Conservation (phyloP, 1,140 invertebrate genomes). For the Pararge aegeria region DNA sequence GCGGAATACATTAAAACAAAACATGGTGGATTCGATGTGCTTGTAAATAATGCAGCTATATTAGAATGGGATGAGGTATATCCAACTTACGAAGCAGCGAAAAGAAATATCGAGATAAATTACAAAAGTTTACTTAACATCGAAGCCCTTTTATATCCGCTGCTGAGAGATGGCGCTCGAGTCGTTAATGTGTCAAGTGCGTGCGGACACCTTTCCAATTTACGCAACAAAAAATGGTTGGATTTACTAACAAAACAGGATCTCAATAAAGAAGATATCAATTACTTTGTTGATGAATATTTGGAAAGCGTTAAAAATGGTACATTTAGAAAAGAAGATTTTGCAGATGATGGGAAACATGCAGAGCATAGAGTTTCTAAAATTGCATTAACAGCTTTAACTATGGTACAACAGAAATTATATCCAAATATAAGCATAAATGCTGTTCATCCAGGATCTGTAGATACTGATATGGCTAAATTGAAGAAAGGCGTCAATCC, state of each 20-base stretch:
- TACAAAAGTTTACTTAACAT: constrained; percentile 83
- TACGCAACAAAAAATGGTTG: constrained; percentile 79
- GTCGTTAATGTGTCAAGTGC: constrained; percentile 89
- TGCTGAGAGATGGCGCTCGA: constrained; percentile 84
- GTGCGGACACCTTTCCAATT: constrained; percentile 81
- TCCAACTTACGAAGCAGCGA: constrained; percentile 85
- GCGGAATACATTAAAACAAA: constrained; percentile 81
- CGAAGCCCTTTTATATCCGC: constrained; percentile 85
- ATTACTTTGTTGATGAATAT: constrained; percentile 84
- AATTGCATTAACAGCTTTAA: constrained; percentile 83
- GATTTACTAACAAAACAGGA: constrained; percentile 41
- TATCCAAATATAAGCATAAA: constrained; percentile 68
- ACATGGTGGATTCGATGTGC: constrained; percentile 88
- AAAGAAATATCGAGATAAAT: constrained; percentile 85
- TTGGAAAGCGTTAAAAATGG: constrained; percentile 78
- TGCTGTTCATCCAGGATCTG: constrained; percentile 57
- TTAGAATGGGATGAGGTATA: constrained; percentile 83
- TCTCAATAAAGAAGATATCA: constrained; percentile 81
- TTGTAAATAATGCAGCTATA: constrained; percentile 93
- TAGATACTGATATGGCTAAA: constrained; percentile 59
- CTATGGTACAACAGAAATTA: constrained; percentile 78
- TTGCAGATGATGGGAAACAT: constrained; percentile 77
- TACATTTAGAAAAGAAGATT: constrained; percentile 79
- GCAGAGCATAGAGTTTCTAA: constrained; percentile 87
- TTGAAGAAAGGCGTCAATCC: constrained; percentile 43